Percentiles rank a stretch among this genome's conserved stretches.
Evolutionary conservation across 2,113 vertebrate genomes (phyloP).

Genomic region (Centropus unirufus): DNA sequence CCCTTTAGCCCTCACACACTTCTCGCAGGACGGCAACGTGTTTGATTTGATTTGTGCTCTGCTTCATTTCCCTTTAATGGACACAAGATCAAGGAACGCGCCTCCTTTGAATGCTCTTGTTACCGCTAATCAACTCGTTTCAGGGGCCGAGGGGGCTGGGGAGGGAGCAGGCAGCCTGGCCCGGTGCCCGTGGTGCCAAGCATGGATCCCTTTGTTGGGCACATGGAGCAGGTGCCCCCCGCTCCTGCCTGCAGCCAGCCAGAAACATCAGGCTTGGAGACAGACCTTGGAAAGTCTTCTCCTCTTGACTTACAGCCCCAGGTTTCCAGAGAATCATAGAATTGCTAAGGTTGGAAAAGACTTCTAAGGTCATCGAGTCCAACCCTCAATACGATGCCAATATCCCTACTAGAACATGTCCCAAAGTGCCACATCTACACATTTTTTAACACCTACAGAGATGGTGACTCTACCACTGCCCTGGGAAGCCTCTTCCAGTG

Average conservation of each 20-base stretch:
- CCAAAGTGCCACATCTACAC: too few species aligned
- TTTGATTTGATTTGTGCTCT: not conserved
- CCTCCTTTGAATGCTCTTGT: not conserved
- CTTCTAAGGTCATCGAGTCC: too few species aligned
- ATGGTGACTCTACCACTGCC: too few species aligned
- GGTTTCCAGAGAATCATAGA: not conserved
- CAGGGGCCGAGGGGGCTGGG: not conserved
- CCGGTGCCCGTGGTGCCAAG: rapidly evolving
- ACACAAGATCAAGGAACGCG: not conserved
- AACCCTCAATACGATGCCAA: too few species aligned
- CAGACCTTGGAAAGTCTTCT: not conserved
- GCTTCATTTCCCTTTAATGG: constrained; percentile 13
- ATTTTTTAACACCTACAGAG: too few species aligned
- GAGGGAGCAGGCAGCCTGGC: rapidly evolving
- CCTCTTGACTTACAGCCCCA: not conserved
- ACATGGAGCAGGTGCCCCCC: not conserved
- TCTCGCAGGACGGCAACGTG: constrained; percentile 7
- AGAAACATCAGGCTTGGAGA: not conserved
- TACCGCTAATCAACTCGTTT: not conserved
- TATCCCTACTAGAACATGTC: too few species aligned
- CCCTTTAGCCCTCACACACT: constrained; percentile 51
- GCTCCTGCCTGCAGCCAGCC: not conserved
- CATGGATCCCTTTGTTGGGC: rapidly evolving
- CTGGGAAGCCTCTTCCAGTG: too few species aligned
- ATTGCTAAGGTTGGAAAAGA: too few species aligned